Percentiles rank a stretch among this genome's conserved stretches.
phyloP scores from a whole-genome alignment of 2,888 invertebrate species.

The Unio delphinus region DNA sequence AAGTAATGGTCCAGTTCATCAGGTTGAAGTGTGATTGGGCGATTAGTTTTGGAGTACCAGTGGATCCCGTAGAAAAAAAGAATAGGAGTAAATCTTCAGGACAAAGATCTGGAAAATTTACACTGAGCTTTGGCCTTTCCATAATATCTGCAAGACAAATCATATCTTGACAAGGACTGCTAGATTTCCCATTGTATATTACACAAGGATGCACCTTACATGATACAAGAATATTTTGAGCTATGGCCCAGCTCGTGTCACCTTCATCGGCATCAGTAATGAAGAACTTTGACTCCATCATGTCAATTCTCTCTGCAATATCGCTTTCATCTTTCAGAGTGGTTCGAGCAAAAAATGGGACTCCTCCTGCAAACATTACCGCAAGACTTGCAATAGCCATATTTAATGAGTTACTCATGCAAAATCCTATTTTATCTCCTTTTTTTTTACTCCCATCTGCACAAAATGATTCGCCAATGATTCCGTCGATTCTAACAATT shows the following conservation, averaged over 20 bases:
- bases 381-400: constrained; percentile 16
- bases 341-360: constrained; percentile 14
- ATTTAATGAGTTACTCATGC: constrained; percentile 11
- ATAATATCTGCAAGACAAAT: too few species aligned
- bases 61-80: constrained; percentile 26
- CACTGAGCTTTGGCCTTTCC: too few species aligned
- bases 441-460: constrained; percentile 11
- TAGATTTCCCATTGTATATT: too few species aligned
- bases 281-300: constrained; percentile 7
- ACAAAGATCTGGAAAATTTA: constrained; percentile 14
- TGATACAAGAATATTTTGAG: constrained; percentile 7
- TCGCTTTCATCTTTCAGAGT: constrained; percentile 30
- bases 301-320: constrained; percentile 5
- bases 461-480: constrained; percentile 16
- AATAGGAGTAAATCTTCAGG: constrained; percentile 24
- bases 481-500: constrained; percentile 11
- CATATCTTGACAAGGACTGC: too few species aligned
- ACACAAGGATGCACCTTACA: too few species aligned
- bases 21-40: constrained; percentile 21
- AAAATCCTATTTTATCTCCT: constrained; percentile 6
- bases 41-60: constrained; percentile 25
- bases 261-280: constrained; percentile 10
- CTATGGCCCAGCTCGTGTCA: constrained; percentile 20
- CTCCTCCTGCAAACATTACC: constrained; percentile 18
- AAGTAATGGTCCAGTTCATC: constrained; percentile 15